Conservation (phyloP, 1,140 invertebrate species). For the Anoplophora glabripennis region DNA sequence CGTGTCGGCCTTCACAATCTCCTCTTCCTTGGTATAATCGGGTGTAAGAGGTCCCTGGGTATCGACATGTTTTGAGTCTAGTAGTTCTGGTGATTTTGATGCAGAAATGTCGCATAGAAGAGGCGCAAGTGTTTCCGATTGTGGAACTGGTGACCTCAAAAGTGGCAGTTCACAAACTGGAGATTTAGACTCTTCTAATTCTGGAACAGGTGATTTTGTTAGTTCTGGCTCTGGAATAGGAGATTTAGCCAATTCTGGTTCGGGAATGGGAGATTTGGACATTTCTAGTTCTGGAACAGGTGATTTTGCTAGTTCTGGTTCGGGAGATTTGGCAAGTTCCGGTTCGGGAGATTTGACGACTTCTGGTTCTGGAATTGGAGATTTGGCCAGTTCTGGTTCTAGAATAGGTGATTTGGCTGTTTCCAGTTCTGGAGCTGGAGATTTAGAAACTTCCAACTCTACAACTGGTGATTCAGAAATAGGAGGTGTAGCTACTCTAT, state of each 20-base stretch:
- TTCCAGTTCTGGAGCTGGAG: neutral
- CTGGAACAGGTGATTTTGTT: slow-evolving; percentile 8
- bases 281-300: slow-evolving; percentile 4
- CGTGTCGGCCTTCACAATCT: too few relatives aligned
- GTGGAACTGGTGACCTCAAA: slow-evolving; percentile 5
- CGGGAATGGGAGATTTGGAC: slow-evolving; percentile 6
- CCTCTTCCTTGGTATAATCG: too few relatives aligned
- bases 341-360: slow-evolving; percentile 21
- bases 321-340: slow-evolving; percentile 12
- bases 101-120: neutral
- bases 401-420: neutral
- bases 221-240: neutral
- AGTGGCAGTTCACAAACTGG: slow-evolving; percentile 5
- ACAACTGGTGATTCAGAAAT: slow-evolving; percentile 7
- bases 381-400: neutral
- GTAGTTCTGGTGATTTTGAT: too few relatives aligned
- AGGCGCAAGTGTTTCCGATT: neutral
- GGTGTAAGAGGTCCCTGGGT: too few relatives aligned
- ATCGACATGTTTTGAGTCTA: too few relatives aligned
- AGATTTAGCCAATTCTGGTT: slow-evolving; percentile 3
- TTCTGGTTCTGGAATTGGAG: neutral
- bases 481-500: slow-evolving; percentile 14
- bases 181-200: slow-evolving; percentile 9
- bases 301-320: slow-evolving; percentile 5
- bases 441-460: neutral